Evolutionary conservation across 1,140 invertebrate genomes (phyloP), one percentile per base, ranked within the genome.

Genomic region (Drosophila sturtevanti): DNA sequence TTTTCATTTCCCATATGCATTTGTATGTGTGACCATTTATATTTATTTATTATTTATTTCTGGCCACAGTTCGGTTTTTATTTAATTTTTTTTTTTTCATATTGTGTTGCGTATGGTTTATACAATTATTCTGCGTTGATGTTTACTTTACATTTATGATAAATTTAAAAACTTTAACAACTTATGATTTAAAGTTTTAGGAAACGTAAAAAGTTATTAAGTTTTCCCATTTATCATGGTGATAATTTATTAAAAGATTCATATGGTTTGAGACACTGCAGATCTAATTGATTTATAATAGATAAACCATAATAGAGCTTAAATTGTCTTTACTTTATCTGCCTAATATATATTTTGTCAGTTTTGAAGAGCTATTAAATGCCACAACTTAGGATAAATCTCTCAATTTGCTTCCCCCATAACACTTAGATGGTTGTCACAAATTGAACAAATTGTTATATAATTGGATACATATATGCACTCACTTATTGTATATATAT

Each of bases 11-110:
- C 68, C 56, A 61, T 61, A 37, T 54, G 37, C 54, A 51, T 11
- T 21, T 48, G 22, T 35, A 21, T 44, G 68, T 60, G 67, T 78
- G 68, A 78, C 63, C 58, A 84, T 82, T 82, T 65, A 81, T 87
- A 78, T 78, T 77, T 85, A 85, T 81, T 78, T 87, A 86, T 86
- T 86, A 86, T 86, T 87, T 87, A 87, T 87, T 72, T 72, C 66
- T 78, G 64, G 71, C 61, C 62, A 62, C 75, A 66, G 37, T 68
- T 75, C 68, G 61, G 65, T 51, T 51, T 62, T 27, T 62, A 16
- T 54, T 48, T 48, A 21, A 48, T 48, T 21, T 48, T 6, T 2
- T 48, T 21, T 9, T 48, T 48, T 4, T 3, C 41, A 16, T 16
- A 72, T 68, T 51, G 55, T 65, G 67, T 74, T 76, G 82, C 71